phyloP scores from a whole-genome alignment of 2,888 invertebrate species.

The Lampropteryx suffumata region DNA sequence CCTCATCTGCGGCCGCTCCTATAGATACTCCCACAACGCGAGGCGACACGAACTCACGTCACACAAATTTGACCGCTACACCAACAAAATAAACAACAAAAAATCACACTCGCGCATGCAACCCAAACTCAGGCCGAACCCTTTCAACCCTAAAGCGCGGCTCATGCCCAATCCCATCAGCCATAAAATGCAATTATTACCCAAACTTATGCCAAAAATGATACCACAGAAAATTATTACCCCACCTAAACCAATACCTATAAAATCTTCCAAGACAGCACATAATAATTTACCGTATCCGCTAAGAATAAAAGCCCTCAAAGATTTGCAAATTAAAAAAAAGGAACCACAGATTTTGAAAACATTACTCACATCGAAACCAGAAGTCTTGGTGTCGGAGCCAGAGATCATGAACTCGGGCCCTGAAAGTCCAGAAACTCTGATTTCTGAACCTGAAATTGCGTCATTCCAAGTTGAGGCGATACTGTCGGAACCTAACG shows the following conservation, averaged over 20 bases:
- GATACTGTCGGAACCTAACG: constrained; percentile 74
- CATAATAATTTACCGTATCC: constrained; percentile 75
- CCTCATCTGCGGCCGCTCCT: constrained; percentile 74
- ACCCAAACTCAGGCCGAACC: constrained; percentile 75
- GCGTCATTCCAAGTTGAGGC: constrained; percentile 79
- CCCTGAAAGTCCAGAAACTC: constrained; percentile 77
- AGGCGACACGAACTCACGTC: constrained; percentile 75
- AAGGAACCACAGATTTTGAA: constrained; percentile 80
- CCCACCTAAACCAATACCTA: constrained; percentile 70
- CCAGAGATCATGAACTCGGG: constrained; percentile 78
- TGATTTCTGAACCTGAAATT: constrained; percentile 79
- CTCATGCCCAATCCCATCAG: constrained; percentile 77
- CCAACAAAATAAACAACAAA: constrained; percentile 68
- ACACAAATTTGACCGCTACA: constrained; percentile 77
- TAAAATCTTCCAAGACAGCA: constrained; percentile 56
- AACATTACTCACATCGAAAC: constrained; percentile 72
- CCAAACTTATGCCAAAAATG: constrained; percentile 61
- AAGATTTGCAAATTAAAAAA: constrained; percentile 77
- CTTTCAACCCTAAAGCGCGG: constrained; percentile 76
- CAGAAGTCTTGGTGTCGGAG: constrained; percentile 74
- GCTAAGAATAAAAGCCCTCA: constrained; percentile 76
- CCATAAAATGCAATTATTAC: constrained; percentile 70
- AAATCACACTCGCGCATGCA: constrained; percentile 53
- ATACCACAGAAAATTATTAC: constrained; percentile 55
- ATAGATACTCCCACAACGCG: constrained; percentile 79